phyloP scores from a whole-genome alignment of 2,888 invertebrate species.

The Drosophila peninsularis region DNA sequence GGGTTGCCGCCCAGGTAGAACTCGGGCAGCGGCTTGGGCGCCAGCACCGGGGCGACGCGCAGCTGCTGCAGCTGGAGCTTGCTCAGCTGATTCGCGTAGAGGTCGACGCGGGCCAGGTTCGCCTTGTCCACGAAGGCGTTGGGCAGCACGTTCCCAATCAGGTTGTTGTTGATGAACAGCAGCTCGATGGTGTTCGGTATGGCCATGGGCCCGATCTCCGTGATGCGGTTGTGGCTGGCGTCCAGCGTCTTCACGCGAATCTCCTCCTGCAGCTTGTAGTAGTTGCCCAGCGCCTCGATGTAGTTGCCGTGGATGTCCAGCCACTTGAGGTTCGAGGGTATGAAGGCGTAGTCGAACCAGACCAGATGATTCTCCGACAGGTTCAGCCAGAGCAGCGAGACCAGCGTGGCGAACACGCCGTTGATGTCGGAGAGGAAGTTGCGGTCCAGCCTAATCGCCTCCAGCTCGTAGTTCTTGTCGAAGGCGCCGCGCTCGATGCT shows the following conservation, averaged over 20 bases:
- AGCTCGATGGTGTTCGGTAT: constrained; percentile 95
- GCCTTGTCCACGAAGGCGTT: constrained; percentile 94
- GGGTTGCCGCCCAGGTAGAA: constrained; percentile 97
- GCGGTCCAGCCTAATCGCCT: constrained; percentile 94
- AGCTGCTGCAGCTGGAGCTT: constrained; percentile 93
- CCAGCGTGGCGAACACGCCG: constrained; percentile 93
- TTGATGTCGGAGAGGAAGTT: constrained; percentile 95
- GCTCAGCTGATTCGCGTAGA: constrained; percentile 94
- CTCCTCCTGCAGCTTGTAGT: constrained; percentile 93
- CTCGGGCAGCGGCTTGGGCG: constrained; percentile 90
- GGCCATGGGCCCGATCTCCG: constrained; percentile 91
- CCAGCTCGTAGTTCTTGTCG: constrained; percentile 91
- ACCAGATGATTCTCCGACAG: constrained; percentile 95
- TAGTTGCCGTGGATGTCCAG: constrained; percentile 96
- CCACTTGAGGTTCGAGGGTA: constrained; percentile 95
- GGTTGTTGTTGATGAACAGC: constrained; percentile 95
- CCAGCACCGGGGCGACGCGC: constrained; percentile 89
- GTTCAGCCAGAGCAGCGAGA: constrained; percentile 93
- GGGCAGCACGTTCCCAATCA: constrained; percentile 91
- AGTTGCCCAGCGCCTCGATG: constrained; percentile 94
- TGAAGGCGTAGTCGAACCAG: constrained; percentile 97
- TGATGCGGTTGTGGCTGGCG: constrained; percentile 94
- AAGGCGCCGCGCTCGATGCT: constrained; percentile 94
- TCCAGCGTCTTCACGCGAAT: constrained; percentile 94
- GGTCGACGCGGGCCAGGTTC: constrained; percentile 93